Base-by-base conservation (phyloP, 1,140 invertebrate species). In the Antheraea pernyi region DNA sequence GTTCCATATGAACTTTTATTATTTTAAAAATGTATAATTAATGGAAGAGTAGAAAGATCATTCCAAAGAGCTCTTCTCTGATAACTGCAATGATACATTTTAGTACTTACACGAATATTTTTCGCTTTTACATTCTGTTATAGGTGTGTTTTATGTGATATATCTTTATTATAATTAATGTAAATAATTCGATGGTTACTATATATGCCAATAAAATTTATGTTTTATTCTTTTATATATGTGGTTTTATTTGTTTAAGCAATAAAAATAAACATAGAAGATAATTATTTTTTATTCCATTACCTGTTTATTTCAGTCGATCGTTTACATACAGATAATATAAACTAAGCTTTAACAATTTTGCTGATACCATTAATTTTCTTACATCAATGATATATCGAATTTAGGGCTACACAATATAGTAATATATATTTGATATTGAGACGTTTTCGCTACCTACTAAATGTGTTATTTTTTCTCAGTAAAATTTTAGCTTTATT, bases 171-270 rank as follows among this genome's bases (percentile, higher is more conserved):
- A 53, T 53, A 13, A 53, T 16, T 53, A 85, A 81, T 89, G 84
- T 86, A 88, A 87, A 84, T 89, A 53, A 53, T 53, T 53, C 46
- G 16, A 83, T 79, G 82, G 81, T 88, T 88, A 88, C 67, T 82
- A 83, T 76, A 46, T 86, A 86, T 85, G 83, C 79, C 76, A 89
- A 86, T 89, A 85, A 89, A 79, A 87, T 53, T 42, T 53, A 53
- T 86, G 82, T 77, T 89, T 89, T 90, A 89, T 89, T 91, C 86
- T 91, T 91, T 85, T 89, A 85, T 72, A 37, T 62, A 19, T 74
- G 76, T 70, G 8, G 76, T 86, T 85, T 86, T 82, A 79, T 82
- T 61, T 22, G 59, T 19, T 19, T 22, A 19, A 22, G 16, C 46
- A 53, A 53, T 53, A 53, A 53, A 53, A 53, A 13, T 11, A 53